Evolutionary conservation across 2,888 invertebrate species (phyloP), one percentile per base, ranked within the genome.

Genomic region (Ganaspis brasiliensis): DNA sequence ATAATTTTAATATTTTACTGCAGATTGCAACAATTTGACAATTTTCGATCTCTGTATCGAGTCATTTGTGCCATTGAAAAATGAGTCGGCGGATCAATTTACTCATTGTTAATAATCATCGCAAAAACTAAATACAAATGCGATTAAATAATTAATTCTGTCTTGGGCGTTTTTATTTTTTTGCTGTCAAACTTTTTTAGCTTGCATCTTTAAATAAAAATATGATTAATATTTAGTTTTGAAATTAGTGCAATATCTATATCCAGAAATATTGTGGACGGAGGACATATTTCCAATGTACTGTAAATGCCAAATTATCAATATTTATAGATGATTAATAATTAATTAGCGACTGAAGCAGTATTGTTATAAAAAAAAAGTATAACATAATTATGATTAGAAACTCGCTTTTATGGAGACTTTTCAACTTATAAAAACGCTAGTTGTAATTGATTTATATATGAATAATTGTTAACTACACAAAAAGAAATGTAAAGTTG

Each of bases 281-380:
- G 74, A 35, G 37, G 16, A 72, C 57, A 71, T 59, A 81, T 78
- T 74, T 77, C 79, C 80, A 83, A 76, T 86, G 81, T 83, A 84
- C 79, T 83, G 81, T 84, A n/a, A n/a, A 86, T 84, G 85, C 86
- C 85, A 86, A 87, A 87, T 86, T 86, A 86, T 84, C 79, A 78
- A 85, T 85, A 85, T 82, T 81, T 83, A 82, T 84, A 83, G 80
- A 79, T 71, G 76, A 77, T 45, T 78, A 63, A 79, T 75, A 70
- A 76, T 79, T 82, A 78, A 79, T 84, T 85, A 84, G 84, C 77
- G 81, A 86, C 82, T 85, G 84, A 85, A 45, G 77, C 85, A 86
- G 85, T 85, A 85, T 84, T 87, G 82, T 83, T 81, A 82, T 57
- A 52, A 31, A 70, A 72, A 74, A 55, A 57, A 74, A 77, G 71